These are phyloP conservation scores for Syngnathus typhle DNA, from an alignment of 2,113 vertebrate genomes.

Conservation along the genomic window DNA sequence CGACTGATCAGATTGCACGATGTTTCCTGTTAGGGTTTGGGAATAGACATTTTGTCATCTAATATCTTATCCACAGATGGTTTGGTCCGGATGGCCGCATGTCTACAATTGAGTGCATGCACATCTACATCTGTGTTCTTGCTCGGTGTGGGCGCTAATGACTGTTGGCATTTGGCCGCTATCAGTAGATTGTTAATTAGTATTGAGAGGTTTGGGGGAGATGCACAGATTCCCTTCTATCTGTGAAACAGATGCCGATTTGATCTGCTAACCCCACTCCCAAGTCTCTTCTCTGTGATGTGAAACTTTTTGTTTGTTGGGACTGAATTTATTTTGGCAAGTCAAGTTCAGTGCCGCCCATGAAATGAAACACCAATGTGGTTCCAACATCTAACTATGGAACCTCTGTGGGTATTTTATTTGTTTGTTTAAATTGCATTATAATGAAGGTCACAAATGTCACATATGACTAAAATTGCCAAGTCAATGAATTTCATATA, in stretches of 20 bases:
- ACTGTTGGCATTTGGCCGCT: slow-evolving; percentile 66
- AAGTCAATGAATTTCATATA: too few species aligned
- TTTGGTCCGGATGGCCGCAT: slow-evolving; percentile 15
- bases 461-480: not conserved
- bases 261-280: slow-evolving; percentile 63
- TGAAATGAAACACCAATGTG: not conserved
- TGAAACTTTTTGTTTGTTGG: not conserved
- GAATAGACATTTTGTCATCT: slow-evolving; percentile 8
- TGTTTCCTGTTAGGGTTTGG: not conserved
- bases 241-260: slow-evolving; percentile 67
- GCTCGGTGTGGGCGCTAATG: slow-evolving; percentile 56
- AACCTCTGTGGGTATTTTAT: not conserved
- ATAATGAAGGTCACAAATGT: too few species aligned
- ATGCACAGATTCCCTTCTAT: slow-evolving; percentile 58
- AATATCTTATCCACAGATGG: slow-evolving; percentile 42
- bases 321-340: not conserved
- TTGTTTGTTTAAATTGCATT: not conserved
- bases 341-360: not conserved
- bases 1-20: slow-evolving; percentile 3
- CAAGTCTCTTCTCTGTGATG: not conserved
- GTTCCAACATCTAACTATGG: not conserved
- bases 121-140: slow-evolving; percentile 51
- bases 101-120: slow-evolving; percentile 36
- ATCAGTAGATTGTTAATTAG: slow-evolving; percentile 72
- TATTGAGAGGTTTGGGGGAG: slow-evolving; percentile 73